These are phyloP conservation scores for Oncorhynchus clarkii DNA, from an alignment of 2,113 vertebrate genomes.

Conservation along the genomic window DNA sequence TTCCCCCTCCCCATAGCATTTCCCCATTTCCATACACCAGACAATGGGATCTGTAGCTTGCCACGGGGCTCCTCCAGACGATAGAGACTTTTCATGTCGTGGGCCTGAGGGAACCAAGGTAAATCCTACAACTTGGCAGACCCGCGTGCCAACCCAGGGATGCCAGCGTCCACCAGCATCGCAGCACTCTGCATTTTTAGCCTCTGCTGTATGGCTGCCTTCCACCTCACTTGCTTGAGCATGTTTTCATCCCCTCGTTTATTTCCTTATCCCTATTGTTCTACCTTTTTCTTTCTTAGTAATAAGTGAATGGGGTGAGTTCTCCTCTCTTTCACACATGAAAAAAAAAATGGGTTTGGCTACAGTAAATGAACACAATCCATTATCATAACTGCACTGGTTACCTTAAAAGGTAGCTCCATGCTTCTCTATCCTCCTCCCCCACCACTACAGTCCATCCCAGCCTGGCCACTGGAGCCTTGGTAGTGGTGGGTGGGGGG, in stretches of 20 bases:
- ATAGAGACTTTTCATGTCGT: slow-evolving; percentile 73
- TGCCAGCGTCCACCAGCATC: slow-evolving; percentile 72
- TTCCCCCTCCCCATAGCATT: slow-evolving; percentile 23
- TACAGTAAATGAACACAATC: no score
- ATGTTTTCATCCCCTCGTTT: slow-evolving; percentile 29
- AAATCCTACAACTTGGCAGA: slow-evolving; percentile 82
- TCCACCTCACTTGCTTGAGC: neutral
- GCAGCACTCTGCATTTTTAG: slow-evolving; percentile 62
- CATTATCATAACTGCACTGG: no score
- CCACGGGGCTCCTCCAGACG: slow-evolving; percentile 65
- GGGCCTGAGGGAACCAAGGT: slow-evolving; percentile 70
- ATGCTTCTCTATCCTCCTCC: no score
- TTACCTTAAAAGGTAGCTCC: no score
- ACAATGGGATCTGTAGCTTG: slow-evolving; percentile 65
- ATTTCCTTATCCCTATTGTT: slow-evolving; percentile 46
- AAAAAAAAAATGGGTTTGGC: no score
- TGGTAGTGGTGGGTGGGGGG: neutral
- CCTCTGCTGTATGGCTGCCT: slow-evolving; percentile 34
- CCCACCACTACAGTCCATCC: neutral
- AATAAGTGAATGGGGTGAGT: no score
- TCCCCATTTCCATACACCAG: slow-evolving; percentile 52
- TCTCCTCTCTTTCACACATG: neutral
- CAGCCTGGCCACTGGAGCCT: neutral
- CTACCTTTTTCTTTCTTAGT: slow-evolving; percentile 43
- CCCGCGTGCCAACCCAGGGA: slow-evolving; percentile 64